Conservation (phyloP, 2,113 vertebrate species). For the Potamarius usumacintae region DNA sequence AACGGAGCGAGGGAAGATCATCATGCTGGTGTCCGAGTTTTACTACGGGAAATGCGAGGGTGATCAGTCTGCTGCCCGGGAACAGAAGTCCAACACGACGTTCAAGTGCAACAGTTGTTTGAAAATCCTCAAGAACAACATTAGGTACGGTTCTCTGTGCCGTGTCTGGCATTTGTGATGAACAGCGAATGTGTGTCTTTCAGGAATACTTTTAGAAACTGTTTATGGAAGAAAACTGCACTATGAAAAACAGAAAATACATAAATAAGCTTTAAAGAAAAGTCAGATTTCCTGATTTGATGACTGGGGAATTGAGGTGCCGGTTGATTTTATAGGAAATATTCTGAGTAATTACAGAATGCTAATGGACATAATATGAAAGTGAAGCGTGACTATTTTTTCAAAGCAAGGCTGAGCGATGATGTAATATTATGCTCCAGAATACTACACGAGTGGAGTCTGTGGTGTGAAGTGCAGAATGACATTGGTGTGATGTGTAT, state of each 20-base stretch:
- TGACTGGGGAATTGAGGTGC: not conserved
- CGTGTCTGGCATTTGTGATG: not conserved
- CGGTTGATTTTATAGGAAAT: not conserved
- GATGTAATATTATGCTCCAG: not conserved
- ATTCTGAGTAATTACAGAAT: not conserved
- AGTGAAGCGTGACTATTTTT: too few relatives aligned
- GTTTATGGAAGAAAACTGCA: not conserved
- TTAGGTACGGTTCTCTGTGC: slow-evolving; percentile 77
- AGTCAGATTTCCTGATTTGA: not conserved
- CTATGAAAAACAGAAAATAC: not conserved
- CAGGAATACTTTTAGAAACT: not conserved
- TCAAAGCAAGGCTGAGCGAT: not conserved
- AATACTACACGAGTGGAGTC: not conserved
- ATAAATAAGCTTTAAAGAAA: too few relatives aligned
- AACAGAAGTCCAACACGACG: slow-evolving; percentile 82
- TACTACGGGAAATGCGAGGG: slow-evolving; percentile 93
- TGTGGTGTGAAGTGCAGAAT: not conserved
- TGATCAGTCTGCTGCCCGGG: slow-evolving; percentile 70
- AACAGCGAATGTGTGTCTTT: not conserved
- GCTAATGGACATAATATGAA: not conserved
- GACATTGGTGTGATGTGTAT: not conserved
- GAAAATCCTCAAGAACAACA: slow-evolving; percentile 97
- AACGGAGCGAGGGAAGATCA: slow-evolving; percentile 85
- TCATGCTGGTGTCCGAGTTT: slow-evolving; percentile 97
- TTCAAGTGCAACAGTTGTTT: slow-evolving; percentile 97